Percentiles rank a stretch among this genome's conserved stretches.
Conservation (phyloP, 2,888 invertebrate genomes). For the Hypena proboscidalis region DNA sequence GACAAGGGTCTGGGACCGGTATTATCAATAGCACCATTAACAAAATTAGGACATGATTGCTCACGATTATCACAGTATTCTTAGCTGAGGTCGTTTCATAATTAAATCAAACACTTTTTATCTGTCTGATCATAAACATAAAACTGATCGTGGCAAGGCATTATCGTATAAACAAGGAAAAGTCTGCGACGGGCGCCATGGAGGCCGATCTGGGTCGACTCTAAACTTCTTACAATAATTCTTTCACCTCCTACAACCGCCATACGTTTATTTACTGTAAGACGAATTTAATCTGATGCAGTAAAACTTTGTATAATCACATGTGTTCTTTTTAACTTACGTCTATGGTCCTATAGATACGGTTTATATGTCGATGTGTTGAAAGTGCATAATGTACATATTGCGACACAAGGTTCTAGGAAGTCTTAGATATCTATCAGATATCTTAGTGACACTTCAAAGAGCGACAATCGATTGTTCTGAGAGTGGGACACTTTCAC, state of each 20-base stretch:
- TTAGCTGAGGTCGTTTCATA: conserved; percentile 21
- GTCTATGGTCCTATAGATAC: conserved; percentile 9
- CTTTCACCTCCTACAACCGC: conserved; percentile 60
- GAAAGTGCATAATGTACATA: conserved; percentile 52
- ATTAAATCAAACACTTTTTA: conserved; percentile 35
- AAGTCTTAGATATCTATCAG: conserved; percentile 67
- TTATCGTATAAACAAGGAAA: conserved; percentile 65
- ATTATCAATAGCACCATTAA: not conserved
- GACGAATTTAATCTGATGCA: conserved; percentile 38
- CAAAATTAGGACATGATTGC: conserved; percentile 2
- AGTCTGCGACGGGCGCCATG: conserved; percentile 47
- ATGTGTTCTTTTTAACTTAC: conserved; percentile 23
- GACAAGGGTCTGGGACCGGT: too few species aligned
- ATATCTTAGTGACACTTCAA: conserved; percentile 73
- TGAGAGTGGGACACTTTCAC: conserved; percentile 79
- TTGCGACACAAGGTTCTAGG: conserved; percentile 60
- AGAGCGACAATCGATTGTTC: conserved; percentile 75
- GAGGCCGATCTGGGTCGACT: conserved; percentile 63
- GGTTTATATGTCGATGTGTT: conserved; percentile 34
- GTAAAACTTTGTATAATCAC: conserved; percentile 30
- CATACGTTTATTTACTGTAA: conserved; percentile 49
- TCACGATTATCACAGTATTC: conserved; percentile 15
- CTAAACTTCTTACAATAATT: conserved; percentile 67
- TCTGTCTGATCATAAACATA: conserved; percentile 40
- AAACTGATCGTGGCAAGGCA: conserved; percentile 39